Conservation (phyloP, 2,888 invertebrate species). For the Oxytorus armatus region DNA sequence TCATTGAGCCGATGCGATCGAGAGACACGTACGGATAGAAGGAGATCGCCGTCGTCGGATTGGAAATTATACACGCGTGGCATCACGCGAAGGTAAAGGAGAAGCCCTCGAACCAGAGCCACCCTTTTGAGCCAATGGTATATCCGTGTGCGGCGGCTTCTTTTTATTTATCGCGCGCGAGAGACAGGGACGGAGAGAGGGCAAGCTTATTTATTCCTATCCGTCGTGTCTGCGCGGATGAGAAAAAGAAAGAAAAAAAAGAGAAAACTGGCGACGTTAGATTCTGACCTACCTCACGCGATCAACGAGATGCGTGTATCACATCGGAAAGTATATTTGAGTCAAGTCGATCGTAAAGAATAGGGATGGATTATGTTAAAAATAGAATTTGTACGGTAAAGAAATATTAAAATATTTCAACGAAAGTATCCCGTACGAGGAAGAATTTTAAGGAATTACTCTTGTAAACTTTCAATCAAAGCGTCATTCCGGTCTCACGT, state of each 20-base stretch:
- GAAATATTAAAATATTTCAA: background rate
- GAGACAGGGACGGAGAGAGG: conserved; percentile 12
- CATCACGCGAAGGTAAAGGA: conserved; percentile 67
- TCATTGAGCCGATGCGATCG: conserved; percentile 50
- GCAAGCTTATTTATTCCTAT: conserved; percentile 29
- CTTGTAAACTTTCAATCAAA: conserved; percentile 12
- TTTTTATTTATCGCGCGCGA: conserved; percentile 37
- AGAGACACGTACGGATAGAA: background rate
- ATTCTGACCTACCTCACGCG: conserved; percentile 65
- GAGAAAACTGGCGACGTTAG: conserved; percentile 26
- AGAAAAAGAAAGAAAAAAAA: conserved; percentile 19
- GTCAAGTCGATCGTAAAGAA: background rate
- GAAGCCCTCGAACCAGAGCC: conserved; percentile 16
- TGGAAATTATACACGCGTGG: conserved; percentile 67
- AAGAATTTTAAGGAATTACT: background rate
- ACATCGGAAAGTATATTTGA: conserved; percentile 19
- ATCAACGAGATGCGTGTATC: conserved; percentile 35
- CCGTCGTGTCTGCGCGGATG: conserved; percentile 6
- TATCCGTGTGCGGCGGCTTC: conserved; percentile 43
- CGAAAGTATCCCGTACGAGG: background rate
- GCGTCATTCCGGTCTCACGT: background rate
- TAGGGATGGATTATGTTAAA: background rate
- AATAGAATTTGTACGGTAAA: background rate
- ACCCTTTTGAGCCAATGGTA: conserved; percentile 24
- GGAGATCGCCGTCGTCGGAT: conserved; percentile 10